Evolutionary conservation across 2,113 vertebrate genomes (phyloP), one percentile per base, ranked within the genome.

Genomic region (Zingel zingel): DNA sequence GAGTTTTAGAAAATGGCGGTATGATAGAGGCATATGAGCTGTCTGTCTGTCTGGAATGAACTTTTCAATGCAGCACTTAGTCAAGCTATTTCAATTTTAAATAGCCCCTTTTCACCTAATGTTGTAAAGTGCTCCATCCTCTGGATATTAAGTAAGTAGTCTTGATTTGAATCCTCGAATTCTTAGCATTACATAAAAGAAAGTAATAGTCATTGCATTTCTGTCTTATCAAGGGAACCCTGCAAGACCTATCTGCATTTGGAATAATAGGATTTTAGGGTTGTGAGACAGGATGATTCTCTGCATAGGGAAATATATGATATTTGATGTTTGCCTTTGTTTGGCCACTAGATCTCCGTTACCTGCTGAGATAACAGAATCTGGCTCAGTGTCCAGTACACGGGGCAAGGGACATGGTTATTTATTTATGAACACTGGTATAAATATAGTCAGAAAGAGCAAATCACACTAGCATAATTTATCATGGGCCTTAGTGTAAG

Each of bases 11-110:
- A 90, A 91, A 90, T 89, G 70, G 70, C 16, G 43, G 67, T 43
- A 81, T 86, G 89, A 91, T 85, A 50, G 85, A 88, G 70, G 82
- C 72, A 88, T 91, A 64, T 79, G 77, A 73, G 48, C 56, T 67
- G 63, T 72, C 80, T 78, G 61, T 90, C 88, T 91, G 67, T 57
- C n/a, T 58, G 88, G 77, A 91, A 92, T 89, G 69, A 86, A 91
- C 87, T 88, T 91, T 88, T 87, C 27, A 86, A 91, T 91, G 79
- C 73, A 69, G 91, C 86, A 90, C 88, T 87, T 89, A 89, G 84
- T 88, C 66, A 56, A 68, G 87, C 85, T 84, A 78, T 89, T 90
- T 91, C 69, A 90, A 65, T 89, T 91, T 84, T 86, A 88, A 93
- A 89, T 84, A 48, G 74, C 53, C 48, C 48, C 53, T 33, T 90